These are phyloP conservation scores for Scaptomyza montana DNA, from an alignment of 1,140 invertebrate genomes.

Conservation along the genomic window DNA sequence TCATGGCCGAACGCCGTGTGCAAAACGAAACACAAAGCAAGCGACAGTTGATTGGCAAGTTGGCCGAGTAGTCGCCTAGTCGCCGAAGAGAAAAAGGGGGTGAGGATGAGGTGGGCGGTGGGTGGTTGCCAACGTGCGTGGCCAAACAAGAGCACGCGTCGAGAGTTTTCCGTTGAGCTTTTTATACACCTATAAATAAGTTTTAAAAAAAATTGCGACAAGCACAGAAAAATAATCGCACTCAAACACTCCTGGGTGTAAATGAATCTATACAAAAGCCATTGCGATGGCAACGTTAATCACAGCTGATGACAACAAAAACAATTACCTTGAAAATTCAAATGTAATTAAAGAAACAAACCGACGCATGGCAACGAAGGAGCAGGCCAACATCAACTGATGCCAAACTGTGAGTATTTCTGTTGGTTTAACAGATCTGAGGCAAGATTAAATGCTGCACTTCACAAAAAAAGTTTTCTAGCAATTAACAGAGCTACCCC, in stretches of 20 bases:
- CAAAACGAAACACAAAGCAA: slow-evolving; percentile 35
- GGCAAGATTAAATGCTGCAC: background rate
- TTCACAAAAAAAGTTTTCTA: background rate
- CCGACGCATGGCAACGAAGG: background rate
- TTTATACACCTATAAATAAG: slow-evolving; percentile 62
- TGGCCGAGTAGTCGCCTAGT: slow-evolving; percentile 47
- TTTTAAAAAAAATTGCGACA: slow-evolving; percentile 73
- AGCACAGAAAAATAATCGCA: slow-evolving; percentile 18
- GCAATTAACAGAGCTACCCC: background rate
- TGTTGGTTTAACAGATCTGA: background rate
- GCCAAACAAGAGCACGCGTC: slow-evolving; percentile 40
- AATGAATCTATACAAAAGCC: slow-evolving; percentile 3
- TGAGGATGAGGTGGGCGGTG: too few relatives aligned
- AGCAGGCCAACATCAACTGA: background rate
- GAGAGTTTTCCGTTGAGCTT: slow-evolving; percentile 26
- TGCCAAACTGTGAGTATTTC: background rate
- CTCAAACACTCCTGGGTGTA: background rate
- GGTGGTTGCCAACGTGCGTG: slow-evolving; percentile 23
- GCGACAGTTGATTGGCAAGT: slow-evolving; percentile 78
- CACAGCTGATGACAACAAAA: slow-evolving; percentile 20
- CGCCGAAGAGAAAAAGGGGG: background rate
- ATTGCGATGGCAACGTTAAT: slow-evolving; percentile 28
- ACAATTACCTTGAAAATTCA: slow-evolving; percentile 60
- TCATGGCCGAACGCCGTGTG: slow-evolving; percentile 55
- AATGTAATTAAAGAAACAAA: slow-evolving; percentile 75